phyloP scores from a whole-genome alignment of 2,888 invertebrate genomes.

The Stenodema calcarata region DNA sequence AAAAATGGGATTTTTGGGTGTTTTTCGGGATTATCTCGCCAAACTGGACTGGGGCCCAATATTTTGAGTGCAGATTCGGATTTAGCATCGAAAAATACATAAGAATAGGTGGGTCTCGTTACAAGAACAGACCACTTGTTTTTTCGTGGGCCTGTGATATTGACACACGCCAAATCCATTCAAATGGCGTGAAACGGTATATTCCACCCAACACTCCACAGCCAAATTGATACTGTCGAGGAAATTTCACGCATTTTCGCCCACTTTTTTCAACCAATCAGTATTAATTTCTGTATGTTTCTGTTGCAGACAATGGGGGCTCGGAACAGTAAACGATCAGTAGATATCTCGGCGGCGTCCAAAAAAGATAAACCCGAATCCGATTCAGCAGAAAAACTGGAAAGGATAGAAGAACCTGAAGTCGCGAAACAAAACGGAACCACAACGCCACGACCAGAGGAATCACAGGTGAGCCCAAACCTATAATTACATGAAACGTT shows the following conservation, averaged over 20 bases:
- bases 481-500: background rate
- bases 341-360: constrained; percentile 58
- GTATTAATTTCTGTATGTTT: background rate
- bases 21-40: too few species aligned
- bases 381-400: constrained; percentile 55
- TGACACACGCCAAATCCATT: too few species aligned
- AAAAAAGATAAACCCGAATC: constrained; percentile 57
- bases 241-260: background rate
- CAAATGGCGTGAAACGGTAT: too few species aligned
- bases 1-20: too few species aligned
- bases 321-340: constrained; percentile 58
- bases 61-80: too few species aligned
- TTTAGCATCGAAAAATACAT: too few species aligned
- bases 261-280: background rate
- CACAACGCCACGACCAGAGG: constrained; percentile 53
- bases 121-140: too few species aligned
- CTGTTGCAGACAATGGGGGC: constrained; percentile 61
- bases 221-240: too few species aligned
- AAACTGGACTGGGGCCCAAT: too few species aligned
- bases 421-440: constrained; percentile 55
- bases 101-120: too few species aligned
- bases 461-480: constrained; percentile 4
- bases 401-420: constrained; percentile 56
- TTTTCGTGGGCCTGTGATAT: too few species aligned
- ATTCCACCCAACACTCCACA: too few species aligned